Base-by-base conservation (phyloP, 2,797 vertebrate genomes). In the Rhincodon typus region DNA sequence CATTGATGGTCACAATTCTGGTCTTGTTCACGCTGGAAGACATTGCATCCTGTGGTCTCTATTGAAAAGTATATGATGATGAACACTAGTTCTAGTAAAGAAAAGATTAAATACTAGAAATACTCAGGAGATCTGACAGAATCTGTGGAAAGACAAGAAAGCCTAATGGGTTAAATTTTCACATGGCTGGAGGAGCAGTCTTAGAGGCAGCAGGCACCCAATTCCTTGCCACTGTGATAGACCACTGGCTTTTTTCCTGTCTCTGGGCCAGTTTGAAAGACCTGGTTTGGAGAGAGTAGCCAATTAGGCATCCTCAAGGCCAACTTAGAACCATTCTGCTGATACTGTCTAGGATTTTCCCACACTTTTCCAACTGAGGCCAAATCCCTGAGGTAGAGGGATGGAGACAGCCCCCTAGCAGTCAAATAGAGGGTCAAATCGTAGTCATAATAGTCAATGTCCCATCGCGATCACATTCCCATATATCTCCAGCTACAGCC, bases 1-100 rank as follows among this genome's bases (percentile, higher is more conserved):
- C 46, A 95, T 50, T 74, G 72, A 77, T 95, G 19, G 15, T 77
- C 94, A 95, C 70, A 95, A 34, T 77, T 95, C 72, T 50, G 94
- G 46, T 34, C 70, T 77, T 77, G 46, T 77, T 95, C 13, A 19
- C 27, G 15, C 5, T 57, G 30, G 42, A 95, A 77, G 94, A 46
- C 4, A 77, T n/a, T 50, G 8, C 94, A 53, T 46, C 77, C 69
- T 27, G 94, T 7, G 27, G 15, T 95, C n/a, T 77, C 94, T 95
- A 77, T 77, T 67, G 34, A n/a, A 50, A 77, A 95, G n/a, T 77
- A 74, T 95, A 23, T 57, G 15, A 74, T 19, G 19, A 19, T 38
- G 23, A 72, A 46, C 23, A 77, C 4, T 53, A 34, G 46, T 34
- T 74, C 53, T 21, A 57, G 19, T 21, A 74, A 94, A 42, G 46